These are phyloP conservation scores for Anseranas semipalmata DNA, from an alignment of 2,113 vertebrate genomes.

Conservation along the genomic window DNA sequence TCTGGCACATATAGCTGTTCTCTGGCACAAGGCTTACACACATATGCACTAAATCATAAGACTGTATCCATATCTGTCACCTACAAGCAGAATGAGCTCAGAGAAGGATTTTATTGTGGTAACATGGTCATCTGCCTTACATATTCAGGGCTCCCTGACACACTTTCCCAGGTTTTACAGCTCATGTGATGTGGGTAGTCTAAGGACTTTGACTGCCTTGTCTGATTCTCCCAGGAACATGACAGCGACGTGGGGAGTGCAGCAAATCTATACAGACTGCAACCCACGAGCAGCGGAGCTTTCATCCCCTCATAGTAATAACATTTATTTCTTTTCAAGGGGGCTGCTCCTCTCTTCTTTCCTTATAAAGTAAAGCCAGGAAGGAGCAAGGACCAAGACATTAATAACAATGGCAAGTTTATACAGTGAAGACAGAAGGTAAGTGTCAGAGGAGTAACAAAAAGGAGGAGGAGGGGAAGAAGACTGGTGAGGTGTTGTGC, in stretches of 20 bases:
- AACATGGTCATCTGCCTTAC: background rate
- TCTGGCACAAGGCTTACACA: background rate
- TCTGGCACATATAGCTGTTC: background rate
- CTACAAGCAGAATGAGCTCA: background rate
- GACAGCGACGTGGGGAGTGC: background rate
- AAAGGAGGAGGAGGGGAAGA: background rate
- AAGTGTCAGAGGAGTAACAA: slow-evolving; percentile 7
- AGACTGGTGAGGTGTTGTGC: background rate
- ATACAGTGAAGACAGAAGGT: slow-evolving; percentile 47
- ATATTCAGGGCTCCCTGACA: background rate
- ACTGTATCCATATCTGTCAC: background rate
- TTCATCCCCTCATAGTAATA: background rate
- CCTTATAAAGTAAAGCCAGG: slow-evolving; percentile 76
- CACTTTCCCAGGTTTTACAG: background rate
- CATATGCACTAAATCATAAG: background rate
- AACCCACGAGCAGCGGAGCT: background rate
- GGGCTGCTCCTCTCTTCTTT: slow-evolving; percentile 34
- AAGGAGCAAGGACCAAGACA: slow-evolving; percentile 45
- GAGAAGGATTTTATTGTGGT: background rate
- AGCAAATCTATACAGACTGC: background rate
- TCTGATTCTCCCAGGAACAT: background rate
- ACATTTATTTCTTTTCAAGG: slow-evolving; percentile 49
- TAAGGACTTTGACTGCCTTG: background rate
- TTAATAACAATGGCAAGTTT: slow-evolving; percentile 75
- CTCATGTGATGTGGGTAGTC: background rate